Percentiles rank a stretch among this genome's conserved stretches.
These are phyloP conservation scores for Drosophila virilis DNA, from an alignment of 1,140 invertebrate genomes.

Conservation along the genomic window DNA sequence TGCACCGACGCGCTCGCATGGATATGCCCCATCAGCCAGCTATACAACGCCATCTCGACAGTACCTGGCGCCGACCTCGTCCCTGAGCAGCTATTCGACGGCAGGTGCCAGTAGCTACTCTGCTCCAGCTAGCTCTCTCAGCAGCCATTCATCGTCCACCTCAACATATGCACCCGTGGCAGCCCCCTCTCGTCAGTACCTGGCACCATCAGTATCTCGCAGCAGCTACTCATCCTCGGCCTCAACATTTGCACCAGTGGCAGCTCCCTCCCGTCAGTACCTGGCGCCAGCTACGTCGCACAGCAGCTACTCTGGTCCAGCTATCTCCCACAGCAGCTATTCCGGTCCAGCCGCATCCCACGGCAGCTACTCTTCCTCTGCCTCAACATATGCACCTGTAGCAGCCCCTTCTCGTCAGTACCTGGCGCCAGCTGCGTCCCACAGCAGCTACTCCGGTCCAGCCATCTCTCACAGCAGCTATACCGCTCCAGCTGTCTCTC, in stretches of 20 bases:
- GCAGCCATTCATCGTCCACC: slow-evolving; percentile 5
- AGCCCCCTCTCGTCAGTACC: slow-evolving; percentile 55
- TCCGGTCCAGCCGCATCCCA: slow-evolving; percentile 22
- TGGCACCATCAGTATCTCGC: slow-evolving; percentile 32
- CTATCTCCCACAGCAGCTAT: slow-evolving; percentile 11
- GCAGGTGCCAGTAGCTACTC: slow-evolving; percentile 9
- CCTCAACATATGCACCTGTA: neutral
- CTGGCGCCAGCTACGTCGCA: slow-evolving; percentile 18
- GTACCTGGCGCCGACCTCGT: slow-evolving; percentile 26
- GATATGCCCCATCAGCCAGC: neutral
- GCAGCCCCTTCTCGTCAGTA: neutral
- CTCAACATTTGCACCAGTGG: slow-evolving; percentile 1
- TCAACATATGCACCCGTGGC: slow-evolving; percentile 14
- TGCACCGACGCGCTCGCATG: slow-evolving; percentile 14
- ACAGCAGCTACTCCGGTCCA: neutral
- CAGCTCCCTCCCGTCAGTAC: slow-evolving; percentile 35
- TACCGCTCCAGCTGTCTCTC: slow-evolving; percentile 20
- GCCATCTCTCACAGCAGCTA: neutral
- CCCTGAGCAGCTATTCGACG: slow-evolving; percentile 9
- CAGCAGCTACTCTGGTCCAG: slow-evolving; percentile 10
- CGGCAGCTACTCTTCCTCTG: slow-evolving; percentile 1
- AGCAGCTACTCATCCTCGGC: slow-evolving; percentile 23
- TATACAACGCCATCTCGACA: slow-evolving; percentile 28
- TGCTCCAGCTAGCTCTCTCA: slow-evolving; percentile 11
- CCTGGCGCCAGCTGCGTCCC: neutral